Evolutionary conservation across 2,888 invertebrate genomes (phyloP).

Genomic region (Phyllotreta striolata): DNA sequence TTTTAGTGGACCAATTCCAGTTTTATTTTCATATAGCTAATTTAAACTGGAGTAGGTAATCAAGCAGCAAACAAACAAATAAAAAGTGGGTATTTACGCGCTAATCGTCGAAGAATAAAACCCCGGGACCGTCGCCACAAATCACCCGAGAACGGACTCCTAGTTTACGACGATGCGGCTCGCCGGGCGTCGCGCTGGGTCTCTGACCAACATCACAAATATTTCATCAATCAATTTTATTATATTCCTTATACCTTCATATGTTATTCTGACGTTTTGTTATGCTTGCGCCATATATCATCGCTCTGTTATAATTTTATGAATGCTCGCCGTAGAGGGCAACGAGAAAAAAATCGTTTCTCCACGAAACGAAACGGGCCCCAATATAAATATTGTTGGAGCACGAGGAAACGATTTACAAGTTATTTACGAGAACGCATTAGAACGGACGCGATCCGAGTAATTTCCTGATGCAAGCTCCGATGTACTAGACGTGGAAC

Average conservation of each 20-base stretch:
- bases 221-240: slow-evolving; percentile 41
- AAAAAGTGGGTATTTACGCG: neutral
- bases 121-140: slow-evolving; percentile 29
- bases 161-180: slow-evolving; percentile 45
- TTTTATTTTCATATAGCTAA: no score
- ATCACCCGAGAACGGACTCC: slow-evolving; percentile 38
- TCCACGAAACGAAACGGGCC: slow-evolving; percentile 13
- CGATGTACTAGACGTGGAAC: no score
- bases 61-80: no score
- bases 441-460: neutral
- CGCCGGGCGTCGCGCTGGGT: slow-evolving; percentile 43
- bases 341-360: neutral
- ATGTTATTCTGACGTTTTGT: slow-evolving; percentile 32
- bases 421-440: neutral
- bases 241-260: slow-evolving; percentile 29
- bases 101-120: slow-evolving; percentile 17
- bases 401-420: neutral
- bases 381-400: slow-evolving; percentile 23
- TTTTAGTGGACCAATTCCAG: no score
- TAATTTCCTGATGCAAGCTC: neutral
- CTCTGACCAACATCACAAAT: slow-evolving; percentile 39
- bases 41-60: no score
- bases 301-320: slow-evolving; percentile 23
- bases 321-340: slow-evolving; percentile 16
- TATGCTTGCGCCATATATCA: slow-evolving; percentile 29